A percentile compares a stretch with the other conserved stretches of the same genome.
Conservation (phyloP, 1,140 invertebrate species). For the Streblospio benedicti region DNA sequence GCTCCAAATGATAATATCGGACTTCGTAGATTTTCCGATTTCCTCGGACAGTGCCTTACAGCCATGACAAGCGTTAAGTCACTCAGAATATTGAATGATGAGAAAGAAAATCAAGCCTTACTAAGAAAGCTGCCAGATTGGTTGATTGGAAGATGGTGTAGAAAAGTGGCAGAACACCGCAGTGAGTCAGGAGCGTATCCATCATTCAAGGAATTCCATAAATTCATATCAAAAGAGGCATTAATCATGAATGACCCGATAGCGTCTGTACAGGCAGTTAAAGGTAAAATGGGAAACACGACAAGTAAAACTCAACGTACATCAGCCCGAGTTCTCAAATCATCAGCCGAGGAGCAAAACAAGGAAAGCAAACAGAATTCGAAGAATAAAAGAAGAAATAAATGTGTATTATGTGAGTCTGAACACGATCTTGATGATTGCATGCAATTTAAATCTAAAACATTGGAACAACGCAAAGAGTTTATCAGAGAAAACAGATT, state of each 20-base stretch:
- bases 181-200: not conserved
- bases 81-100: not conserved
- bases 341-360: not conserved
- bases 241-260: not conserved
- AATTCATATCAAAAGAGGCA: not conserved
- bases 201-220: not conserved
- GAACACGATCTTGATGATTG: not conserved
- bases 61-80: conserved; percentile 10
- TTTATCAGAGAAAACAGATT: not conserved
- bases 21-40: conserved; percentile 17
- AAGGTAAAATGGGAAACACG: not conserved
- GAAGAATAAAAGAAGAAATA: no score
- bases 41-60: conserved; percentile 13
- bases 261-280: not conserved
- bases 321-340: not conserved
- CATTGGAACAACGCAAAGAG: not conserved
- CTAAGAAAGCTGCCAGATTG: not conserved
- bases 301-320: not conserved
- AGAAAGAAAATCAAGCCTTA: not conserved
- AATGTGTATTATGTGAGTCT: not conserved
- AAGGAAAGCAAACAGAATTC: not conserved
- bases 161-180: not conserved
- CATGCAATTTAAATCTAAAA: not conserved
- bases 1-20: not conserved
- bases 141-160: not conserved